These are phyloP conservation scores for Australoheros facetus DNA, from an alignment of 2,797 vertebrate species.

Conservation along the genomic window DNA sequence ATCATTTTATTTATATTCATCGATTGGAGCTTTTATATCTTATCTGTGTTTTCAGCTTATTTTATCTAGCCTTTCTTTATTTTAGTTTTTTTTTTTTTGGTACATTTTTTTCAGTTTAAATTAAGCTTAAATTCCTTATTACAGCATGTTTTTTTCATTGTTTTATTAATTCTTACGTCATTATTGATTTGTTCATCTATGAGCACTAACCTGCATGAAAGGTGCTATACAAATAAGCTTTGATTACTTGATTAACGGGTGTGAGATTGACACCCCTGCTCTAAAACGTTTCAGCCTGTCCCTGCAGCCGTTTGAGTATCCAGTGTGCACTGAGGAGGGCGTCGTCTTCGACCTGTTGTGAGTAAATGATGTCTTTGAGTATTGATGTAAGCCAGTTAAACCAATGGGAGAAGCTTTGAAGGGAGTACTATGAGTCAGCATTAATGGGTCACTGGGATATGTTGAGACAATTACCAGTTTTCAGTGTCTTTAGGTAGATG, in stretches of 20 bases:
- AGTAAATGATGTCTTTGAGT: constrained; percentile 74
- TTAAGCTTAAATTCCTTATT: neutral
- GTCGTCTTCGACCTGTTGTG: constrained; percentile 94
- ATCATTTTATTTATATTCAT: neutral
- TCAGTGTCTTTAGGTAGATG: neutral
- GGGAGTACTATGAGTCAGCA: accelerated
- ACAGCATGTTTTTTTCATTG: neutral
- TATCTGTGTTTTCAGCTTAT: neutral
- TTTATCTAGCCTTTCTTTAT: neutral
- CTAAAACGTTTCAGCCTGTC: constrained; percentile 84
- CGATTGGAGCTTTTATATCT: neutral
- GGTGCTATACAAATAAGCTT: accelerated
- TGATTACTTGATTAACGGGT: neutral
- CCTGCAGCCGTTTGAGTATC: constrained; percentile 95
- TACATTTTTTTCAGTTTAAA: neutral
- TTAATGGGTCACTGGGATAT: neutral
- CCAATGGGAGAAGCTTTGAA: neutral
- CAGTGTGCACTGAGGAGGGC: constrained; percentile 92
- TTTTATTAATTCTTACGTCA: neutral
- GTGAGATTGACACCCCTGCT: constrained; percentile 1
- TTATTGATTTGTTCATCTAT: neutral
- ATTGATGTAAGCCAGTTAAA: accelerated
- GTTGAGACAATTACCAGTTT: neutral
- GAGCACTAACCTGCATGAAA: accelerated
- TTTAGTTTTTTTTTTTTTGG: neutral